Evolutionary conservation across 2,113 vertebrate genomes (phyloP), one percentile per base, ranked within the genome.

Genomic region (Semicossyphus pulcher): DNA sequence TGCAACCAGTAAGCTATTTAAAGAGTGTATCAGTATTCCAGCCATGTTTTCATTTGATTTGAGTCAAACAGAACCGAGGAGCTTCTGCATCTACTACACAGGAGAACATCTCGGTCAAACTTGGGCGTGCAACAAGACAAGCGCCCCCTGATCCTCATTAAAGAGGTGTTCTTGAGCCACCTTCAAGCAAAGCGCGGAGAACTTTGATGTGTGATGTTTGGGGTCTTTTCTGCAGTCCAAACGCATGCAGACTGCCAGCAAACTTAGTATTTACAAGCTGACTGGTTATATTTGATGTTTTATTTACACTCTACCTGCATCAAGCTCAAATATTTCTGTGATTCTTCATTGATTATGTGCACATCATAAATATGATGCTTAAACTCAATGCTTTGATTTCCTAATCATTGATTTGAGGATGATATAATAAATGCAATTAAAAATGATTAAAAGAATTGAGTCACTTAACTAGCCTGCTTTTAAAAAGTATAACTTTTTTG

Each of bases 181-280:
- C 79, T 72, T 79, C 8, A 58, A 66, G 21, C 14, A 23, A 59
- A 39, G 31, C 39, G 9, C 16, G 7, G 2, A 28, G 45, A 37
- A 29, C 59, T 51, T 34, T 62, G 68, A 42, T 42, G 4, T 66
- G 69, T 76, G 42, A 70, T 66, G 67, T 49, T 67, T 23, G 52
- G 54, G 53, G 53, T 76, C 42, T 64, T 21, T 63, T 70, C 21
- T 61, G 32, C 7, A 31, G 11, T 26, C 58, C 28, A 21, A 53
- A 44, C 3, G 3, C 29, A 54, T 36, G 32, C 41, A 39, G 23
- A 10, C 11, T 26, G 60, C 16, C 29, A 57, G 58, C n/a, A 71
- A 26, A 56, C 59, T 52, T 31, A 12, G 14, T 44, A 41, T 58
- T 57, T 23, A 63, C 2, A 45, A 4, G 12, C 16, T 39, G 29